A percentile compares a stretch with the other conserved stretches of the same genome.
These are phyloP conservation scores for Lateolabrax maculatus DNA, from an alignment of 2,797 vertebrate genomes.

Conservation along the genomic window DNA sequence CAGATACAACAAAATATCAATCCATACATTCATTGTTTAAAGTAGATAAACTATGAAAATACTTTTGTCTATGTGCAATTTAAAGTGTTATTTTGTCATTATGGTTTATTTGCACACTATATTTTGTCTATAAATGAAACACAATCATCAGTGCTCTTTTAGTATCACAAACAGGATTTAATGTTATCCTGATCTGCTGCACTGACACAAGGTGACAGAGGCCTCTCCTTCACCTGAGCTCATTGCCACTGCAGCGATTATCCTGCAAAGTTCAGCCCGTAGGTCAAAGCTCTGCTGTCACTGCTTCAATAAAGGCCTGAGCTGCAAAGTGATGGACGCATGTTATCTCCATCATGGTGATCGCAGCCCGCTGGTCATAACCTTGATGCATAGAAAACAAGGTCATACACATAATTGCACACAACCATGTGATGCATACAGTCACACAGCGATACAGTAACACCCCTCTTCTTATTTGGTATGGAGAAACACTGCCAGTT, in stretches of 20 bases:
- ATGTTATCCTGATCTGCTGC: constrained; percentile 34
- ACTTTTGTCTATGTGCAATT: not conserved
- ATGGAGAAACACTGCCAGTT: not conserved
- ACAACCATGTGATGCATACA: constrained; percentile 5
- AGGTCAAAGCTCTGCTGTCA: constrained; percentile 71
- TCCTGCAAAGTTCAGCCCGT: constrained; percentile 27
- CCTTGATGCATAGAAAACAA: constrained; percentile 62
- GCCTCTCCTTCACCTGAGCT: constrained; percentile 71
- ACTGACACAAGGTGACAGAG: constrained; percentile 49
- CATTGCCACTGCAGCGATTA: constrained; percentile 63
- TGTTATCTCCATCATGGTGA: constrained; percentile 64
- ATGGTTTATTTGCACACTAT: not conserved
- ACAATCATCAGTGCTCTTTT: not conserved
- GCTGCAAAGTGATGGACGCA: constrained; percentile 59
- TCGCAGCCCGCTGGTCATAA: constrained; percentile 48
- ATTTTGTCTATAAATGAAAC: not conserved
- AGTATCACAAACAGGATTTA: constrained; percentile 11
- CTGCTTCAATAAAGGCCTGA: constrained; percentile 53
- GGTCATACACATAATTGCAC: constrained; percentile 49
- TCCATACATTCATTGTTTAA: not conserved
- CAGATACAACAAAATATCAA: not conserved
- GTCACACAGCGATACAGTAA: not conserved
- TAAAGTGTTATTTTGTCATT: not conserved
- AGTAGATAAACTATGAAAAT: not conserved
- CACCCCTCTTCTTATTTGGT: not conserved